Evolutionary conservation across 2,113 vertebrate genomes (phyloP), one percentile per base, ranked within the genome.

Genomic region (Chlamydotis undulata): DNA sequence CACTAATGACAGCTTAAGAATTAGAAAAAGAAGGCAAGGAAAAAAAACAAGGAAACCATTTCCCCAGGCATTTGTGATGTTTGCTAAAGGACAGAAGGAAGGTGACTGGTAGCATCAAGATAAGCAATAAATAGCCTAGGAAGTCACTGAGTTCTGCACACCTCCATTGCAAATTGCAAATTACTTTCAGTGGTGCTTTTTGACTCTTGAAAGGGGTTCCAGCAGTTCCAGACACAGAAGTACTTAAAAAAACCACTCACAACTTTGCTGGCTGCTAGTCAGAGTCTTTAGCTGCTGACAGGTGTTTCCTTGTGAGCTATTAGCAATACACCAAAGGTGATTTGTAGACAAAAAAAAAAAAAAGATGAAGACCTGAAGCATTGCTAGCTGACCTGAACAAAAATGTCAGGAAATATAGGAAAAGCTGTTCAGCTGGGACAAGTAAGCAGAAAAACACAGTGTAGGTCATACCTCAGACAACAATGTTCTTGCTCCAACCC

Each of bases 81-180:
- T 97, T 98, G 94, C 96, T 95, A 97, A 97, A 97, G 94, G 84
- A 97, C 93, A 90, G 55, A 95, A 96, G 91, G 91, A 97, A 97
- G 89, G 93, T 97, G 97, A 98, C 87, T 97, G 81, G 94, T 70
- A 98, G 98, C 97, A 98, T 98, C 98, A 98, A 98, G 94, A 93
- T 87, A 95, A 95, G 94, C 78, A 73, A 91, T 80, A 90, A 84
- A 31, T 85, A 88, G 50, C 59, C 83, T 97, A 87, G 77, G 89
- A 96, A 89, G 50, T 80, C 87, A 95, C 76, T 3, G 9, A 67
- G 52, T 71, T 93, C 87, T 78, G n/a, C n/a, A 96, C 28, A 67
- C 9, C 35, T 90, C 75, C 83, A 85, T 26, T 93, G 76, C 75
- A 97, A 97, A 94, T 61, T 63, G 86, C 47, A 83, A 65, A 67